Evolutionary conservation across 1,140 invertebrate species (phyloP), one percentile per base, ranked within the genome.

Genomic region (Hesperophylax magnus): DNA sequence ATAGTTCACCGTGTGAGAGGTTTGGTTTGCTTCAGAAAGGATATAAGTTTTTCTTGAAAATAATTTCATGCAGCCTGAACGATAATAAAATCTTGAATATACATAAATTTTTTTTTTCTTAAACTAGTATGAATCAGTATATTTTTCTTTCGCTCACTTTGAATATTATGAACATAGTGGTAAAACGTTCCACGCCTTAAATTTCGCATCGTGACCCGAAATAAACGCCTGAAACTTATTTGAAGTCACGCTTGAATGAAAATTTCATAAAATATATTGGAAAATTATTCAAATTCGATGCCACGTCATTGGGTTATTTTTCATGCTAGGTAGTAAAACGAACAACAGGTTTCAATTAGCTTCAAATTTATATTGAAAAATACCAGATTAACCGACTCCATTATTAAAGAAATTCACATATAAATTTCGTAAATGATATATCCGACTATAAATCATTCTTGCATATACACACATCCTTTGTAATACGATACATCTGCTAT

Each of bases 231-330:
- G 39, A 47, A 8, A 47, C n/a, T 67, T 67, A 65, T 27, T 67
- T 67, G 4, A n/a, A 31, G 39, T 47, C 22, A 67, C 63, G 63
- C 24, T 67, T 67, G 24, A 67, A 27, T 39, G 27, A 34, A 34
- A 34, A 47, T 47, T 31, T 67, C 24, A n/a, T n/a, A 27, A 31
- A 67, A 67, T 15, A 34, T 14, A 67, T 67, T 31, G 63, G 31
- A 31, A 67, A 67, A 67, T 67, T 67, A 67, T 67, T 67, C 63
- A 67, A 17, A 67, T 67, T 27, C 22, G 31, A 27, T n/a, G 63
- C 22, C 63, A 34, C 63, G 31, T 27, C 11, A 34, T 17, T 31
- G 24, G 20, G 20, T 61, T 20, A 61, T 61, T 24, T 22, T 24
- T 61, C 18, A 14, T 9, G 11, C n/a, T 61, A 61, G 14, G 20